Conservation (phyloP, 1,140 invertebrate genomes). For the Temnothorax curvispinosus region DNA sequence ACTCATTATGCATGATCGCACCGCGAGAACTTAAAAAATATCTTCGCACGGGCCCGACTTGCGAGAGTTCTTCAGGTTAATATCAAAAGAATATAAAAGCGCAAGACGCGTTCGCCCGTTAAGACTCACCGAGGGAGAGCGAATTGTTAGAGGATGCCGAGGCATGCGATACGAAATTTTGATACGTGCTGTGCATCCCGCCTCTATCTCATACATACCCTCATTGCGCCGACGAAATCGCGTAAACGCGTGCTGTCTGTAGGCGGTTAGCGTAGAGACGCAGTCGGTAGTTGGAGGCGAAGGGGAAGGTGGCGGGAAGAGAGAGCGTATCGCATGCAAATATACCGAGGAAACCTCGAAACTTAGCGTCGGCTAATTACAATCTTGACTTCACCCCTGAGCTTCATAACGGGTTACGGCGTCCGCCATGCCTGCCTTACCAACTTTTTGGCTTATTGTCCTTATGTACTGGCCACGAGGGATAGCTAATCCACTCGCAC, state of each 20-base stretch:
- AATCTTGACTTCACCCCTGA: constrained; percentile 85
- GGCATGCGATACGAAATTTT: constrained; percentile 78
- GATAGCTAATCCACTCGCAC: constrained; percentile 74
- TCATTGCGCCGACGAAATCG: constrained; percentile 62
- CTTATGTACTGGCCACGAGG: constrained; percentile 83
- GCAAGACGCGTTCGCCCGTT: not conserved
- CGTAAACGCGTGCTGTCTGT: constrained; percentile 67
- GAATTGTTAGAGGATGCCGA: constrained; percentile 29
- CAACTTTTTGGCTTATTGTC: constrained; percentile 85
- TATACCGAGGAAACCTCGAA: constrained; percentile 83
- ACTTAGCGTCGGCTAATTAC: constrained; percentile 84
- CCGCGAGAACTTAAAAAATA: not conserved
- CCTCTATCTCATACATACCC: constrained; percentile 26
- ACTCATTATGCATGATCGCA: not conserved
- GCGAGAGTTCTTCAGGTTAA: not conserved
- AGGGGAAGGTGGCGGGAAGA: not conserved
- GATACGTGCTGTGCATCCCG: constrained; percentile 81
- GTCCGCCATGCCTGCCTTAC: constrained; percentile 70
- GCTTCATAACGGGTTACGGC: constrained; percentile 84
- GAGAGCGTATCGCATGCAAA: constrained; percentile 77
- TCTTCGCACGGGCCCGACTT: not conserved
- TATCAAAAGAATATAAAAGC: constrained; percentile 34
- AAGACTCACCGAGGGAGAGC: constrained; percentile 1
- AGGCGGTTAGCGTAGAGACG: constrained; percentile 54
- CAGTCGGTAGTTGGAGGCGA: constrained; percentile 17